Base-by-base conservation (phyloP, 2,113 vertebrate genomes). In the Baryphthengus martii region DNA sequence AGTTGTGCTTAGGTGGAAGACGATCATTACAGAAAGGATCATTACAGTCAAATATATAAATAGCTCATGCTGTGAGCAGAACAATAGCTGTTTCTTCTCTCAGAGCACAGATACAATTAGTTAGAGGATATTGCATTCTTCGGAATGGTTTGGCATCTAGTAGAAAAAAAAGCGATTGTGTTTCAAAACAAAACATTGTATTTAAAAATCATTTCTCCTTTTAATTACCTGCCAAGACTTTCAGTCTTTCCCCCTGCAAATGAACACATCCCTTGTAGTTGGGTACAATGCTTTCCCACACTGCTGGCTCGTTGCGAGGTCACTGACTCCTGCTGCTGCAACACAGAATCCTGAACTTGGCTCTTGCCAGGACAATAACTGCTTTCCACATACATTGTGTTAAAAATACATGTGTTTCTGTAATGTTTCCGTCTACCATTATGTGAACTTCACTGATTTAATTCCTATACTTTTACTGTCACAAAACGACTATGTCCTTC, bases 201-300 rank as follows among this genome's bases (percentile, higher is more conserved):
- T 94, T 96, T 95, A 73, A 93, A 96, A 96, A 96, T 76, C 9
- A 87, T 72, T 93, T 95, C 82, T 80, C 53, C 29, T 74, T 97
- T 93, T 88, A 89, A 92, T 89, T 97, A 96, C 96, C 91, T 97
- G 93, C 90, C 90, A 97, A 96, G 85, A 67, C 70, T 89, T 95
- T 92, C 61, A 83, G 82, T 83, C 56, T 83, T 96, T 96, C 65
- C 65, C 70, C 58, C 85, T 78, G n/a, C 84, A 93, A 90, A 74
- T 9, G 61, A 92, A 80, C 81, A 96, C 72, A 92, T 94, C 88
- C 87, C 88, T 96, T 85, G 76, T 50, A 96, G 62, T 21, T 65
- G 52, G 92, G 84, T 55, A 90, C 84, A 97, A 91, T 75, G 77
- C 52, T 95, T 93, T 85, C 53, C 88, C 80, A 83, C 68, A 87